Base-by-base conservation (phyloP, 1,140 invertebrate genomes). In the Zophobas atratus region DNA sequence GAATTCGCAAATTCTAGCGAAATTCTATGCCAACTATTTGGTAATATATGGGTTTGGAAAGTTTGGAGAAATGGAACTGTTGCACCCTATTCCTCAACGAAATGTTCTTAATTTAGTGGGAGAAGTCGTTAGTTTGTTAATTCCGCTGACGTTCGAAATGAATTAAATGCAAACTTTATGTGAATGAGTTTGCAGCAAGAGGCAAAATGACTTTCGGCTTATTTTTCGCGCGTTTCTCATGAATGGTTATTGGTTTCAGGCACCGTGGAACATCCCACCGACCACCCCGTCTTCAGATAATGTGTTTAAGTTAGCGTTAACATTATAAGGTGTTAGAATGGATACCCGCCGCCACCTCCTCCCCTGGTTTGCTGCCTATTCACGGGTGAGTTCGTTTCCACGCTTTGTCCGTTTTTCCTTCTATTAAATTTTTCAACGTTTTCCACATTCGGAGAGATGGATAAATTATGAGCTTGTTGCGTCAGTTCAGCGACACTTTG, bases 341-440 rank as follows among this genome's bases (percentile, higher is more conserved):
- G 49, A 70, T 71, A n/a, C 46, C 46, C 8, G 67, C 51, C 53
- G 56, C 46, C 67, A 67, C 35, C 43, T 76, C 32, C 39, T 76
- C 32, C 51, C n/a, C 43, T 79, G 73, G 63, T 70, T 38, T 79
- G 74, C 74, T 79, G 78, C 74, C 41, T 79, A 34, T 75, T 79
- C 49, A 76, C 48, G 49, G 74, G 78, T 79, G 70, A 72, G 78
- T 79, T 74, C 38, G 53, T 34, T 60, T 20, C 20, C 20, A 20
- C 20, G 20, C 20, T 20, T 20, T 20, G 20, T 20, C 20, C 8
- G 6, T 20, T 38, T 8, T 72, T 55, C 33, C 38, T 36, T 46
- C 43, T 71, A 51, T 73, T 73, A 35, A 56, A 49, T 55, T 56
- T 70, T 38, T 39, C 43, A 70, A 43, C 63, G 43, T 70, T 70